Percentiles rank a stretch among this genome's conserved stretches.
Evolutionary conservation across 2,888 invertebrate genomes (phyloP).

Genomic region (Phortica magna): DNA sequence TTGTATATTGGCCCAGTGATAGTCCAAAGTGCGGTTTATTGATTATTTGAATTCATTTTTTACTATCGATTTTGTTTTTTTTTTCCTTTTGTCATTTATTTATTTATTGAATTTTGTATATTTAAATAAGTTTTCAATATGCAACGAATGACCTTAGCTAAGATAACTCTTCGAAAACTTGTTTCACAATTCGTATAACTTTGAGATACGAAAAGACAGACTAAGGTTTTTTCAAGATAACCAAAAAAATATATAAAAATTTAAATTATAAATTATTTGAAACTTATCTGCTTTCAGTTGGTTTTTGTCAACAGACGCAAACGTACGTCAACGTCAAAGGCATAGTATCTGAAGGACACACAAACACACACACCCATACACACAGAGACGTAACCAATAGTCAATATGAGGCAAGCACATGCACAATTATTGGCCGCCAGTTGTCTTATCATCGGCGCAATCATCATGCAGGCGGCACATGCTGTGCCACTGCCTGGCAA

Average conservation of each 20-base stretch:
- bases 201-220: not conserved
- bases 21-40: slow-evolving; percentile 14
- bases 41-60: not conserved
- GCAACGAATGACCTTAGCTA: slow-evolving; percentile 21
- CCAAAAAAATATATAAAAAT: no score
- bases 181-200: not conserved
- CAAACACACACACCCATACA: slow-evolving; percentile 37
- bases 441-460: slow-evolving; percentile 60
- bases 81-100: not conserved
- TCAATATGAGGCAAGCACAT: slow-evolving; percentile 53
- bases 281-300: slow-evolving; percentile 43
- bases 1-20: slow-evolving; percentile 15
- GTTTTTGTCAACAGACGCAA: slow-evolving; percentile 54
- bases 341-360: slow-evolving; percentile 19
- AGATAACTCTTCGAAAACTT: not conserved
- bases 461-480: slow-evolving; percentile 53
- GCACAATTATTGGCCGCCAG: slow-evolving; percentile 45
- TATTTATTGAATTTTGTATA: no score
- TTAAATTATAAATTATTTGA: not conserved
- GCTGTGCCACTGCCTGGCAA: slow-evolving; percentile 74
- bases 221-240: not conserved
- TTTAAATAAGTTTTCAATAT: slow-evolving; percentile 18
- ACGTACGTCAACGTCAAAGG: slow-evolving; percentile 17
- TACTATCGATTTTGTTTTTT: not conserved
- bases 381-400: slow-evolving; percentile 26